Percentiles rank a stretch among this genome's conserved stretches.
Evolutionary conservation across 2,113 vertebrate genomes (phyloP).

Genomic region (Lepisosteus osseus): DNA sequence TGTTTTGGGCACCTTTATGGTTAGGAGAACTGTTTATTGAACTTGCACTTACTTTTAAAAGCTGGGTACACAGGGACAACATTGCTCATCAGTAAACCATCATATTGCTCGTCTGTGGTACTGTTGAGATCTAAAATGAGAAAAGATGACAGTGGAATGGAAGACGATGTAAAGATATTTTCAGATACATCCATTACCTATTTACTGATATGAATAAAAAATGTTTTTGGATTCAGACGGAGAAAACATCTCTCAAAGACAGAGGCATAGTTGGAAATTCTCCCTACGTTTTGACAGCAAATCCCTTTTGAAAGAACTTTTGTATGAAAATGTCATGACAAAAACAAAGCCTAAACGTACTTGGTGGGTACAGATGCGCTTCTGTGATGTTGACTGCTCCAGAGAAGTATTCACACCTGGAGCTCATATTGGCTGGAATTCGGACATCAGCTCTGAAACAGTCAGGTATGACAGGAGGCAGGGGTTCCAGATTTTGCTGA

Average conservation of each 20-base stretch:
- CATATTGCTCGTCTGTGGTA: slow-evolving; percentile 62
- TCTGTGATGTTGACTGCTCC: slow-evolving; percentile 52
- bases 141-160: not conserved
- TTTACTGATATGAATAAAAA: not conserved
- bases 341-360: slow-evolving; percentile 58
- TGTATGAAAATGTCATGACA: not conserved
- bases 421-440: slow-evolving; percentile 64
- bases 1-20: no score
- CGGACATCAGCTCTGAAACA: slow-evolving; percentile 88
- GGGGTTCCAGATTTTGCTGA: slow-evolving; percentile 57
- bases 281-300: no score
- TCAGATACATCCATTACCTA: not conserved
- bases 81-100: slow-evolving; percentile 82
- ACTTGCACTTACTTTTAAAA: slow-evolving; percentile 71
- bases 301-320: no score
- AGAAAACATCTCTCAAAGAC: no score
- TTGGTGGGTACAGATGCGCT: slow-evolving; percentile 84
- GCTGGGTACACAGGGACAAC: slow-evolving; percentile 79
- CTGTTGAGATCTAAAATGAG: slow-evolving; percentile 62
- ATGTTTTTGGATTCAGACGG: no score
- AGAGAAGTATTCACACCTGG: slow-evolving; percentile 76
- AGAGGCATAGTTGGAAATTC: no score
- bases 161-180: slow-evolving; percentile 1
- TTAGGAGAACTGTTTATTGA: no score
- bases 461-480: slow-evolving; percentile 61